phyloP scores from a whole-genome alignment of 2,113 vertebrate genomes.

The Gymnarchus niloticus region DNA sequence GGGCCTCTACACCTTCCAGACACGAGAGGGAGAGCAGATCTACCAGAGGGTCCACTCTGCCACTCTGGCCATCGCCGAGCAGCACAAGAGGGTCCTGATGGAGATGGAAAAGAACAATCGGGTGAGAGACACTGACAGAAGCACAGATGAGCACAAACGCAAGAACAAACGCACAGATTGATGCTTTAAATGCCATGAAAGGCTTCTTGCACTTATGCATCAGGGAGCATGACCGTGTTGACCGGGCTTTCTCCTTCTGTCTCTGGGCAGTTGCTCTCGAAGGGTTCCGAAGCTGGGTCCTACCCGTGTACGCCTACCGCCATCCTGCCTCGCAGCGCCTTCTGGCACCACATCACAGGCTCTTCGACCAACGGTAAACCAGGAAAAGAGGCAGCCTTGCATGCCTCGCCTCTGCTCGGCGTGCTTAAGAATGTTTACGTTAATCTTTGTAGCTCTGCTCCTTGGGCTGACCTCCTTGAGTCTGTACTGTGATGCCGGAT shows the following conservation, averaged over 20 bases:
- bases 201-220: no score
- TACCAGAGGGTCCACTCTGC: slow-evolving; percentile 92
- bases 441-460: no score
- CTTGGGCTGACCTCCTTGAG: neutral
- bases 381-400: neutral
- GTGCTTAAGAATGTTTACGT: neutral
- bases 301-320: slow-evolving; percentile 86
- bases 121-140: slow-evolving; percentile 57
- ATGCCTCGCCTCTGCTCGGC: neutral
- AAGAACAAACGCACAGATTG: neutral
- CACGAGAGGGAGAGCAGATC: slow-evolving; percentile 89
- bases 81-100: slow-evolving; percentile 86
- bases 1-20: slow-evolving; percentile 97
- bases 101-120: slow-evolving; percentile 90
- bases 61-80: slow-evolving; percentile 86
- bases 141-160: neutral
- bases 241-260: neutral
- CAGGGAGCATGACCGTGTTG: neutral
- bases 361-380: slow-evolving; percentile 69
- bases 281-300: slow-evolving; percentile 75
- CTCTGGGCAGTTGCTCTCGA: slow-evolving; percentile 70
- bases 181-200: neutral
- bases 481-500: no score
- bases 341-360: slow-evolving; percentile 94
- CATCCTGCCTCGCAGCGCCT: slow-evolving; percentile 88